phyloP scores from a whole-genome alignment of 2,888 invertebrate genomes.

The Macrosoma leucophasiata region DNA sequence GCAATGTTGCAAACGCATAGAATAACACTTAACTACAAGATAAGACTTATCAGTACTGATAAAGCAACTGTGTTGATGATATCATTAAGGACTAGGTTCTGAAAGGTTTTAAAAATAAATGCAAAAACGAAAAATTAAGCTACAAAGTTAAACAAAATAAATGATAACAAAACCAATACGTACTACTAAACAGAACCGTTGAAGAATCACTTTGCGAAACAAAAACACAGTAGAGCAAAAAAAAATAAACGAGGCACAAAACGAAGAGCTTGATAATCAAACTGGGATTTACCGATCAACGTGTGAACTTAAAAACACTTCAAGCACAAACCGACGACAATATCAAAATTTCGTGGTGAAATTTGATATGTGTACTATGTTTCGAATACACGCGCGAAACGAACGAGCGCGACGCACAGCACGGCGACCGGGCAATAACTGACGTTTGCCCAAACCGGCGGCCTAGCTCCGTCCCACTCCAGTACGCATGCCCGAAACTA shows the following conservation, averaged over 20 bases:
- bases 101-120: constrained; percentile 31
- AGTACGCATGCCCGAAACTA: constrained; percentile 68
- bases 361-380: constrained; percentile 70
- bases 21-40: constrained; percentile 41
- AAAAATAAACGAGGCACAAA: constrained; percentile 34
- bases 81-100: constrained; percentile 36
- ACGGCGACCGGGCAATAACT: constrained; percentile 60
- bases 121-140: constrained; percentile 27
- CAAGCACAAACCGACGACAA: constrained; percentile 63
- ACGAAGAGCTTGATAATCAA: constrained; percentile 26
- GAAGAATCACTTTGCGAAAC: constrained; percentile 52
- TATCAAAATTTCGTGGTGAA: constrained; percentile 73
- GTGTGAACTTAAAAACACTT: constrained; percentile 58
- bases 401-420: constrained; percentile 40
- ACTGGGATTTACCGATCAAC: constrained; percentile 49
- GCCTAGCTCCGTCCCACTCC: constrained; percentile 56
- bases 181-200: constrained; percentile 53
- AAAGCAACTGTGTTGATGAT: constrained; percentile 66
- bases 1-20: constrained; percentile 44
- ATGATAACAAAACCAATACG: constrained; percentile 42
- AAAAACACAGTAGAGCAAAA: constrained; percentile 56
- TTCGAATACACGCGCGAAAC: constrained; percentile 32
- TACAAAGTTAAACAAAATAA: constrained; percentile 29
- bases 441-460: constrained; percentile 41
- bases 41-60: constrained; percentile 63